Base-by-base conservation (phyloP, 2,113 vertebrate species). In the rat (Rattus norvegicus) region DNA sequence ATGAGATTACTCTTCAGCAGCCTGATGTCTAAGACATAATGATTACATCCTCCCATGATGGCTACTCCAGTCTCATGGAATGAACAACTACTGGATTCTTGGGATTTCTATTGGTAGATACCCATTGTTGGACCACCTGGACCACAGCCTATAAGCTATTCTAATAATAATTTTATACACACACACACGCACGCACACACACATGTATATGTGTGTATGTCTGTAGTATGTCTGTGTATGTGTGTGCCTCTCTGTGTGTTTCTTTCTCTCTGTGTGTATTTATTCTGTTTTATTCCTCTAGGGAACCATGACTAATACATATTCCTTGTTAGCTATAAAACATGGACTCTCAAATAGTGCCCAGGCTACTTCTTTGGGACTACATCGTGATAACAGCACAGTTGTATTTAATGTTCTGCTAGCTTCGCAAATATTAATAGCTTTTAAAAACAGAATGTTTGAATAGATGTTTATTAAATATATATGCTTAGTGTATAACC, bases 291-390 rank as follows among this genome's bases (percentile, higher is more conserved):
- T 39, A 20, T 61, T 84, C 7, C 81, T 39, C 24, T 39, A 83
- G 36, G n/a, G 22, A 59, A 63, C 56, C 56, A 63, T 63, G 81
- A 26, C 56, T 63, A 63, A 30, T 10, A 63, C 2, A 63, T 1
- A 39, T 93, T 92, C 65, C 10, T 94, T 43, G 9, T 65, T 39
- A 93, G 65, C 94, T 90, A 91, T 80, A 91, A 95, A 95, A 73
- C 16, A 80, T 9, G 75, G 30, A 52, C 75, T 94, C 88, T 91
- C 56, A 92, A 77, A 63, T 33, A 73, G 12, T 91, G 14, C 11
- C 85, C 12, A 17, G 19, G 19, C n/a, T 77, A 13, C 76, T 89
- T 12, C 22, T 65, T 96, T 88, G 84, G 28, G n/a, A 91, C 33
- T 39, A 63, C 72, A 54, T 39, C 36, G 52, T 65, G 17, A 84